A percentile compares a stretch with the other conserved stretches of the same genome.
Evolutionary conservation across 2,888 invertebrate genomes (phyloP).

Genomic region (Podabrus alpinus): DNA sequence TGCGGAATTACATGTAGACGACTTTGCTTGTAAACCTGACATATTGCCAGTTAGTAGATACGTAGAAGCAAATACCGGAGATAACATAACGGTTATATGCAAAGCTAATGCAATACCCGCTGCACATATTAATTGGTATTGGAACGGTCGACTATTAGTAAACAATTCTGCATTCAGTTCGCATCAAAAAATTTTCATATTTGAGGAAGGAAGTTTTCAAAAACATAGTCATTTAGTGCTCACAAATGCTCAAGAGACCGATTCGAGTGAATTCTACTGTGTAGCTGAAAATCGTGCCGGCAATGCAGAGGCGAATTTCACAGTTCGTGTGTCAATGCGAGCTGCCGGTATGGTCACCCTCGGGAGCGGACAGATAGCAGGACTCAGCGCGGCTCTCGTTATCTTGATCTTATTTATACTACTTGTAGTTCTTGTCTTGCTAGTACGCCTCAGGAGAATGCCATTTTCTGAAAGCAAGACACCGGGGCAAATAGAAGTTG

Average conservation of each 20-base stretch:
- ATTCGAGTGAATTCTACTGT: constrained; percentile 85
- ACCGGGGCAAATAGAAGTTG: constrained; percentile 73
- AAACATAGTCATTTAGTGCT: constrained; percentile 77
- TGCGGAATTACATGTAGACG: constrained; percentile 76
- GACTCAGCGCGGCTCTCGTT: constrained; percentile 80
- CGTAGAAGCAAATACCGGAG: constrained; percentile 78
- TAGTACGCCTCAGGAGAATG: constrained; percentile 74
- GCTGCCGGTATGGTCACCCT: constrained; percentile 80
- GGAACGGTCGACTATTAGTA: constrained; percentile 76
- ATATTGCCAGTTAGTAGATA: constrained; percentile 75
- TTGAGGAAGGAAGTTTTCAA: constrained; percentile 76
- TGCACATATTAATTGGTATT: constrained; percentile 84
- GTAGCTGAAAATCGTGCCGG: constrained; percentile 90
- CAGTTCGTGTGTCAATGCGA: constrained; percentile 77
- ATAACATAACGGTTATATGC: constrained; percentile 85
- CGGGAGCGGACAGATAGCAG: constrained; percentile 84
- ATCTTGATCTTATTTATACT: constrained; percentile 77
- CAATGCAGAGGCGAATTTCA: constrained; percentile 86
- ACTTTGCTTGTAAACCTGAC: constrained; percentile 86
- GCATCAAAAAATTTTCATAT: constrained; percentile 75
- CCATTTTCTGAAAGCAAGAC: constrained; percentile 77
- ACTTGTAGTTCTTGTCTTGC: constrained; percentile 71
- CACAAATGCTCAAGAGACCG: constrained; percentile 82
- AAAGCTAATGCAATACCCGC: constrained; percentile 80
- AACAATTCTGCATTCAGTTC: constrained; percentile 81